These are phyloP conservation scores for Chironomus striatipennis DNA, from an alignment of 1,140 invertebrate genomes.

Conservation along the genomic window DNA sequence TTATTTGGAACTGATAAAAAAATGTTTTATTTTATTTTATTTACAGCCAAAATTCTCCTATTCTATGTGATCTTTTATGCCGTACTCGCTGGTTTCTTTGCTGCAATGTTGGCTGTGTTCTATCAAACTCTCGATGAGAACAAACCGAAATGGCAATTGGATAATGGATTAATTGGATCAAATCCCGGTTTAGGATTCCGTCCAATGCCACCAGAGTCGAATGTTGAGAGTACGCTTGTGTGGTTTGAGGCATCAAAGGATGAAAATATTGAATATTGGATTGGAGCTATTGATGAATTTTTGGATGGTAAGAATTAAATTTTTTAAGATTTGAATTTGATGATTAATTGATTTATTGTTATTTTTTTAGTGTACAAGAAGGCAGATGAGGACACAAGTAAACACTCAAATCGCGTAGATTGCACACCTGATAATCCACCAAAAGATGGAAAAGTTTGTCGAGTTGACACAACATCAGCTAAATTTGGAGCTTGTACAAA, in stretches of 20 bases:
- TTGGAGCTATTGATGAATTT: slow-evolving; percentile 56
- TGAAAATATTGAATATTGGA: slow-evolving; percentile 58
- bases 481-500: slow-evolving; percentile 46
- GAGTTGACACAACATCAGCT: slow-evolving; percentile 31
- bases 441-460: slow-evolving; percentile 34
- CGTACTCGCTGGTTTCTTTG: slow-evolving; percentile 80
- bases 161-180: slow-evolving; percentile 73
- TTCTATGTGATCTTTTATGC: slow-evolving; percentile 93
- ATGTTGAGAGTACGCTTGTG: slow-evolving; percentile 67
- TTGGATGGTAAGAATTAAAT: slow-evolving; percentile 54
- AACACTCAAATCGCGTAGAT: slow-evolving; percentile 34
- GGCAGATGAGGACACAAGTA: not conserved
- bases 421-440: slow-evolving; percentile 33
- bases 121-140: slow-evolving; percentile 82
- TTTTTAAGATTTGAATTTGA: not conserved
- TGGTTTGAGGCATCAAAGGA: slow-evolving; percentile 62
- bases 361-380: slow-evolving; percentile 47
- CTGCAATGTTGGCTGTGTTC: slow-evolving; percentile 83
- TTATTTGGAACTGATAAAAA: too few relatives aligned
- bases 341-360: slow-evolving; percentile 21
- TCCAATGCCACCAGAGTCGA: slow-evolving; percentile 65
- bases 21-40: slow-evolving; percentile 23
- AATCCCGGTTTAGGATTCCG: slow-evolving; percentile 89
- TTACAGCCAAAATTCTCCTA: slow-evolving; percentile 82
- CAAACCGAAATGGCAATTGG: slow-evolving; percentile 78